These are phyloP conservation scores for Alentia gelatinosa DNA, from an alignment of 2,888 invertebrate species.

Conservation along the genomic window DNA sequence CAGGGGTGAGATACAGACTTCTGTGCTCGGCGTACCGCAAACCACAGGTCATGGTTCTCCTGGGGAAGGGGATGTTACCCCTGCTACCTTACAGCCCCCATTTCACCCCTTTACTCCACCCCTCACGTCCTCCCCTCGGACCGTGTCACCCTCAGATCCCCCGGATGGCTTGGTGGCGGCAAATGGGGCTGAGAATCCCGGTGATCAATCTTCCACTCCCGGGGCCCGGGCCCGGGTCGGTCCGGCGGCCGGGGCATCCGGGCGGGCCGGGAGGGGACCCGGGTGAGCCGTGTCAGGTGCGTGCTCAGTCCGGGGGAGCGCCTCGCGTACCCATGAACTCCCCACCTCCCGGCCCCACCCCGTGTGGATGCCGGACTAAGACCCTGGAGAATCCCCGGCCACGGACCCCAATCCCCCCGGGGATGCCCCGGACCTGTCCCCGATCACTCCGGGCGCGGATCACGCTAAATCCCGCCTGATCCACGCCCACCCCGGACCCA, in stretches of 20 bases:
- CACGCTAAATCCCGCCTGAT: not conserved
- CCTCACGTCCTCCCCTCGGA: too few relatives aligned
- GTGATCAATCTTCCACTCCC: slow-evolving; percentile 17
- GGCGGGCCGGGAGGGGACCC: not conserved
- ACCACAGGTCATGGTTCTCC: not conserved
- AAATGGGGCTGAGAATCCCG: not conserved
- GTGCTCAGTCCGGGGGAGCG: too few relatives aligned
- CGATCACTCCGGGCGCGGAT: not conserved
- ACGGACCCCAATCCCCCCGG: not conserved
- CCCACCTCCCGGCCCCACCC: not conserved
- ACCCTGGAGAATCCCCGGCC: not conserved
- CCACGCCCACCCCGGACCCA: not conserved
- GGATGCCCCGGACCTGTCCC: not conserved
- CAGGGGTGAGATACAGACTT: not conserved
- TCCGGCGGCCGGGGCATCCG: slow-evolving; percentile 3
- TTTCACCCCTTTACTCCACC: not conserved
- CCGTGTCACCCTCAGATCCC: too few relatives aligned
- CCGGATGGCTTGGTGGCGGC: too few relatives aligned
- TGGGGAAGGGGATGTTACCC: not conserved
- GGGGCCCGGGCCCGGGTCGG: not conserved
- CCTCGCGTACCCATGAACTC: not conserved
- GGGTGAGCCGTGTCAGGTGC: not conserved
- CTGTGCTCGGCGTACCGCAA: not conserved
- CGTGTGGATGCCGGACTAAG: not conserved
- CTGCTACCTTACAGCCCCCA: not conserved